A percentile compares a stretch with the other conserved stretches of the same genome.
Conservation (phyloP, 2,113 vertebrate genomes). For the Clarias magur region DNA sequence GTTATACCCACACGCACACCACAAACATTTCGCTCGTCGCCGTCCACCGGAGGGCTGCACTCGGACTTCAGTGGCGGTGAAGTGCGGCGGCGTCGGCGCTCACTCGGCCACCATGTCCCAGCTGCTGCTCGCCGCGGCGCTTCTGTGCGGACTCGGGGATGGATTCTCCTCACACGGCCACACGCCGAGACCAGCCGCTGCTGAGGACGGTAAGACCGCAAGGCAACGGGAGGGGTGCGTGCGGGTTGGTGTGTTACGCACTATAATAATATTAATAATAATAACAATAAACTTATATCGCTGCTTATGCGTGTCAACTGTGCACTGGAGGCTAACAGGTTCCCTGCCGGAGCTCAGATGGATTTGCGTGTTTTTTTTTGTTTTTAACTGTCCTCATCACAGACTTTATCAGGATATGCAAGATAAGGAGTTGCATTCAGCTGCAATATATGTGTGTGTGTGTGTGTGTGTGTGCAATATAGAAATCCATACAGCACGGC, state of each 20-base stretch:
- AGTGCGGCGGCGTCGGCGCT: conserved; percentile 67
- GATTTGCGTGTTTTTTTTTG: neutral
- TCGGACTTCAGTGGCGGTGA: conserved; percentile 65
- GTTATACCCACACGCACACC: conserved; percentile 22
- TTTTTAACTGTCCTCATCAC: neutral
- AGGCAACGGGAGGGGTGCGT: conserved; percentile 12
- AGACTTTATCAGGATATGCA: neutral
- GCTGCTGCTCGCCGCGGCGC: conserved; percentile 80
- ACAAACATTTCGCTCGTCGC: conserved; percentile 72
- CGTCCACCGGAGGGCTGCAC: conserved; percentile 66
- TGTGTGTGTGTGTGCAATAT: neutral
- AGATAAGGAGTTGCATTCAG: neutral
- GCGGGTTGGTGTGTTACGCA: conserved; percentile 1
- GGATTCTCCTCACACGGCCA: conserved; percentile 81
- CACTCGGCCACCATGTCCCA: conserved; percentile 84
- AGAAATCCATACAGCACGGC: neutral
- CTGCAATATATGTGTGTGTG: neutral
- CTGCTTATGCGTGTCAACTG: too few relatives aligned
- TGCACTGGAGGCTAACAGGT: neutral
- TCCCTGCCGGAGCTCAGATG: neutral
- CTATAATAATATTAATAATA: neutral
- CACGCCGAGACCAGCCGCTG: conserved; percentile 58
- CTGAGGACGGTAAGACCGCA: conserved; percentile 56
- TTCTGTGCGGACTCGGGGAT: conserved; percentile 82
- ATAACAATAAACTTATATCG: conserved; percentile 14